Base-by-base conservation (phyloP, 2,888 invertebrate species). In the Morinoia aosen region DNA sequence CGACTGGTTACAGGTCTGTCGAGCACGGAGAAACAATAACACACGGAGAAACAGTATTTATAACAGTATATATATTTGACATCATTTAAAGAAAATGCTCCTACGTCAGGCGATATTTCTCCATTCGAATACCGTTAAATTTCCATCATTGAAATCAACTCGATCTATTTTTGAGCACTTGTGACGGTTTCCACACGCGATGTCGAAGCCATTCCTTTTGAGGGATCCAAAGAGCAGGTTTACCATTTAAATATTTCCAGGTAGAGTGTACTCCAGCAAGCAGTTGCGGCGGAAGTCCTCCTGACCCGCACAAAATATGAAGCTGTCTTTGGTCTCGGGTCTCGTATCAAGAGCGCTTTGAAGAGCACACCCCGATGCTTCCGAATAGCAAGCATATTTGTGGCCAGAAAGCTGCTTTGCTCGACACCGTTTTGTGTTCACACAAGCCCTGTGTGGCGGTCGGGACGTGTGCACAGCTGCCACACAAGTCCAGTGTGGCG, bases 381-480 rank as follows among this genome's bases (percentile, higher is more conserved):
- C 76, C 76, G 76, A 76, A 76, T 76, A 76, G 76, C 76, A 76
- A 33, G 76, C 33, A 76, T 76, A 76, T 76, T 76, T 76, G 76
- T 76, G 76, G 76, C 76, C 33, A 76, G 76, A 76, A 76, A 76
- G 25, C 76, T 33, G 76, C 76, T 76, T 76, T 76, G 33, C 76
- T 76, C 76, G 76, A 76, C 76, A 76, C 76, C 8, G 25, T 33
- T 16, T 16, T 33, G 76, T 76, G 76, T 76, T 76, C 33, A 76
- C 76, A 33, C 76, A 33, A 61, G 61, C 0, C 19, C 61, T 61
- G 61, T 61, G 61, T 61, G 61, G 61, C 61, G 12, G 61, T 19
- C 61, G 19, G 19, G 8, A 16, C 33, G 76, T 3, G 33, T 33
- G 16, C 33, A 33, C 76, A 16, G 76, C 76, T 8, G 76, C 76